phyloP scores from a whole-genome alignment of 2,113 vertebrate genomes.

The Bombycilla garrulus region DNA sequence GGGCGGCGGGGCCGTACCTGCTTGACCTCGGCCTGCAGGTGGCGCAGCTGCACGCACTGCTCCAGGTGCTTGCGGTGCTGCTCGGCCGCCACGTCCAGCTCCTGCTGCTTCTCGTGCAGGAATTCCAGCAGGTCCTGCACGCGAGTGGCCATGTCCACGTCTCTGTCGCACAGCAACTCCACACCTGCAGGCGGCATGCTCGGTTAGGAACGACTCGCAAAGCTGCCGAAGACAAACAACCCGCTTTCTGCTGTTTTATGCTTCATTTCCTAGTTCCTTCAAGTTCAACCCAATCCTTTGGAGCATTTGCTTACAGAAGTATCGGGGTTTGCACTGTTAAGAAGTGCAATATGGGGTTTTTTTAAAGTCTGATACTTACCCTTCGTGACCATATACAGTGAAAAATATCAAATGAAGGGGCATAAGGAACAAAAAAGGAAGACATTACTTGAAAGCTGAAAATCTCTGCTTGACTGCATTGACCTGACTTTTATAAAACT shows the following conservation, averaged over 20 bases:
- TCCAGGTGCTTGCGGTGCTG: conserved; percentile 96
- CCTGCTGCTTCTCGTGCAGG: conserved; percentile 97
- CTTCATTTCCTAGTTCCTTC: neutral
- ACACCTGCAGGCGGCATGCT: conserved; percentile 75
- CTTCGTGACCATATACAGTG: neutral
- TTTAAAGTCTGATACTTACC: neutral
- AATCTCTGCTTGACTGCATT: neutral
- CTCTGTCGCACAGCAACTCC: conserved; percentile 93
- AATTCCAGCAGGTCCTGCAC: conserved; percentile 97
- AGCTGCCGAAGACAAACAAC: rapidly evolving
- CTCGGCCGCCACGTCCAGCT: conserved; percentile 90
- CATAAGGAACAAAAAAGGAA: neutral
- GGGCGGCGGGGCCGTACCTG: conserved; percentile 74
- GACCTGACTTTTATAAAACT: neutral
- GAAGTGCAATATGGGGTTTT: neutral
- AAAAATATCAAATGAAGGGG: neutral
- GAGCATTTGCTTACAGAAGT: neutral
- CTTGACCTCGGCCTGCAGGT: conserved; percentile 97
- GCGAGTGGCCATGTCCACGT: conserved; percentile 95
- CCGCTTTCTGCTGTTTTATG: rapidly evolving
- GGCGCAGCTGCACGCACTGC: conserved; percentile 96
- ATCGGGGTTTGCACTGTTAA: neutral
- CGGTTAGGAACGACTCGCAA: rapidly evolving
- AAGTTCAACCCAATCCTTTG: neutral
- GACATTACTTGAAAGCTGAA: neutral